Percentiles rank a stretch among this genome's conserved stretches.
These are phyloP conservation scores for Tineola bisselliella DNA, from an alignment of 2,888 invertebrate species.

Conservation along the genomic window DNA sequence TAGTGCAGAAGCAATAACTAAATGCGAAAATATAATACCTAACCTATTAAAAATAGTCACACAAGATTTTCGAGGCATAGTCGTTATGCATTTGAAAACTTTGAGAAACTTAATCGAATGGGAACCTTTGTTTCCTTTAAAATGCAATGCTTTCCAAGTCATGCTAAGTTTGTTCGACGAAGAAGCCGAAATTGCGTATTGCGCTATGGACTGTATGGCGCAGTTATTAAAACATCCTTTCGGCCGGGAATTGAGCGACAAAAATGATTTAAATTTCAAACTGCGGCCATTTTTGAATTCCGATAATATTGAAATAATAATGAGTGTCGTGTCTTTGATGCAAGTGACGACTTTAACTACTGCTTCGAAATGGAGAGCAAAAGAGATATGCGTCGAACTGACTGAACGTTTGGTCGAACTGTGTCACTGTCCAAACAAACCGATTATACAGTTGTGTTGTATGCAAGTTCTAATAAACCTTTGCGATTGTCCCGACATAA, in stretches of 20 bases:
- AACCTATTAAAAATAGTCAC: constrained; percentile 46
- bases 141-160: constrained; percentile 45
- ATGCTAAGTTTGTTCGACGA: constrained; percentile 32
- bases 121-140: constrained; percentile 38
- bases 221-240: constrained; percentile 48
- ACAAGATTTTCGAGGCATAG: constrained; percentile 44
- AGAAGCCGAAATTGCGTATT: constrained; percentile 31
- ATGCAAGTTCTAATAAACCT: constrained; percentile 51
- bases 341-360: constrained; percentile 43
- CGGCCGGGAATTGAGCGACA: constrained; percentile 42
- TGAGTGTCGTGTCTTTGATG: constrained; percentile 41
- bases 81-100: constrained; percentile 41
- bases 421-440: constrained; percentile 30
- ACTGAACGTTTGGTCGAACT: constrained; percentile 33
- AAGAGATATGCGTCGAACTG: constrained; percentile 34
- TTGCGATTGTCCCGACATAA: constrained; percentile 50
- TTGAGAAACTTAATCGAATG: constrained; percentile 39
- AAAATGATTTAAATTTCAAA: constrained; percentile 36
- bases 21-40: constrained; percentile 34
- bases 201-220: constrained; percentile 46
- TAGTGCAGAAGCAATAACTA: constrained; percentile 31
- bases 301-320: constrained; percentile 28
- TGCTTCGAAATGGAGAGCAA: constrained; percentile 51
- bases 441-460: constrained; percentile 36
- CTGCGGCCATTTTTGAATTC: constrained; percentile 28